phyloP scores from a whole-genome alignment of 2,113 vertebrate genomes.

The Ptychochromis oligacanthus region DNA sequence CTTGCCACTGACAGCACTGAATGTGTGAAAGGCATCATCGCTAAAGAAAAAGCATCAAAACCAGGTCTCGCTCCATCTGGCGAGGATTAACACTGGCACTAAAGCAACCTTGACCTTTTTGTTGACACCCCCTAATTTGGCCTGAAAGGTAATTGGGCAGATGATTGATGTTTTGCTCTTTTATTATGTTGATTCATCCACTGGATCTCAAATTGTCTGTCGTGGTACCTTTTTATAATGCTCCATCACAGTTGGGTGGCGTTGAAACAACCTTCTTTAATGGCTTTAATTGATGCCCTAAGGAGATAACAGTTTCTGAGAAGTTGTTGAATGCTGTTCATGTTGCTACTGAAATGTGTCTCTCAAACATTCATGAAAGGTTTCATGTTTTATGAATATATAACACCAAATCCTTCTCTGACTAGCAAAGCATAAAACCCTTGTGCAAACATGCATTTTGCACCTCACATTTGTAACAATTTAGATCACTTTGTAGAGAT shows the following conservation, averaged over 20 bases:
- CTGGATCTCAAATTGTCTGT: constrained; percentile 57
- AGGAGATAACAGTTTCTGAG: neutral
- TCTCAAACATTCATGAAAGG: neutral
- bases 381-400: neutral
- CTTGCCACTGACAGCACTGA: constrained; percentile 15
- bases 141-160: constrained; percentile 68
- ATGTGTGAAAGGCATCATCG: neutral
- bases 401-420: neutral
- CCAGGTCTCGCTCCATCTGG: constrained; percentile 1
- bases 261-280: constrained; percentile 35
- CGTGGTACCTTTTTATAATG: constrained; percentile 42
- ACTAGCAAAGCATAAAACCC: neutral
- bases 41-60: constrained; percentile 16
- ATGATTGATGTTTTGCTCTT: constrained; percentile 69
- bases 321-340: neutral
- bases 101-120: constrained; percentile 63
- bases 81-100: constrained; percentile 9
- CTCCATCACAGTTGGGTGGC: constrained; percentile 42
- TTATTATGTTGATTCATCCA: constrained; percentile 67
- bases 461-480: neutral
- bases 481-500: neutral
- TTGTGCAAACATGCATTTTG: neutral
- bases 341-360: neutral
- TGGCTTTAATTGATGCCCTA: constrained; percentile 33
- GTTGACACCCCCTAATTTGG: constrained; percentile 60